These are phyloP conservation scores for Botia kubotai DNA, from an alignment of 2,797 vertebrate species.

Conservation along the genomic window DNA sequence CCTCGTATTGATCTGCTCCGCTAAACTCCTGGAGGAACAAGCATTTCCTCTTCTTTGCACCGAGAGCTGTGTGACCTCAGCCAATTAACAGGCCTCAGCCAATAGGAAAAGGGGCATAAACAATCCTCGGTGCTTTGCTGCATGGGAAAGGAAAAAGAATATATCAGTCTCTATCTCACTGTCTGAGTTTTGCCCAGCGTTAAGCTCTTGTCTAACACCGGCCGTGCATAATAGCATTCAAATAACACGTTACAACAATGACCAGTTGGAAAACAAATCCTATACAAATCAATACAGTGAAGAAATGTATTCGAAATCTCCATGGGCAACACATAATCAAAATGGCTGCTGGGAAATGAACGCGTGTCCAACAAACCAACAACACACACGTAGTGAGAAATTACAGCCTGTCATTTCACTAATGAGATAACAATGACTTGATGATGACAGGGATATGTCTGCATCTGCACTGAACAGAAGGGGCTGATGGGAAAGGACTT, in stretches of 20 bases:
- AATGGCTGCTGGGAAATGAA: slow-evolving; percentile 27
- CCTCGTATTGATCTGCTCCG: slow-evolving; percentile 66
- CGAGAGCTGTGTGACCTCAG: slow-evolving; percentile 63
- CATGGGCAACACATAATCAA: slow-evolving; percentile 10
- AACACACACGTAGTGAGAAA: slow-evolving; percentile 45
- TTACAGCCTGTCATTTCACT: slow-evolving; percentile 38
- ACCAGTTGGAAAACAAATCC: slow-evolving; percentile 13
- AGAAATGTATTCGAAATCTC: slow-evolving; percentile 18
- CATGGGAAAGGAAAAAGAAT: not conserved
- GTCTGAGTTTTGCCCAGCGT: not conserved
- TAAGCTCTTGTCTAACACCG: not conserved
- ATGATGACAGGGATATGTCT: slow-evolving; percentile 28
- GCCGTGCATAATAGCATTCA: not conserved
- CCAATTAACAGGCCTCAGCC: slow-evolving; percentile 71
- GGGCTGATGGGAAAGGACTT: slow-evolving; percentile 43
- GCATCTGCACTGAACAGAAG: slow-evolving; percentile 54
- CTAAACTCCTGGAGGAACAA: slow-evolving; percentile 60
- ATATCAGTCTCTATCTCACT: not conserved
- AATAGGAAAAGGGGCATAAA: slow-evolving; percentile 60
- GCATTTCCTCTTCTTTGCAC: slow-evolving; percentile 57
- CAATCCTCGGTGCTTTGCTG: not conserved
- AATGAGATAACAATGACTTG: slow-evolving; percentile 33
- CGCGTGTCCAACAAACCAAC: slow-evolving; percentile 10
- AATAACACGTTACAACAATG: slow-evolving; percentile 1
- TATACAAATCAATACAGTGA: slow-evolving; percentile 2